Evolutionary conservation across 2,113 vertebrate species (phyloP).

Genomic region (Nesoenas mayeri): DNA sequence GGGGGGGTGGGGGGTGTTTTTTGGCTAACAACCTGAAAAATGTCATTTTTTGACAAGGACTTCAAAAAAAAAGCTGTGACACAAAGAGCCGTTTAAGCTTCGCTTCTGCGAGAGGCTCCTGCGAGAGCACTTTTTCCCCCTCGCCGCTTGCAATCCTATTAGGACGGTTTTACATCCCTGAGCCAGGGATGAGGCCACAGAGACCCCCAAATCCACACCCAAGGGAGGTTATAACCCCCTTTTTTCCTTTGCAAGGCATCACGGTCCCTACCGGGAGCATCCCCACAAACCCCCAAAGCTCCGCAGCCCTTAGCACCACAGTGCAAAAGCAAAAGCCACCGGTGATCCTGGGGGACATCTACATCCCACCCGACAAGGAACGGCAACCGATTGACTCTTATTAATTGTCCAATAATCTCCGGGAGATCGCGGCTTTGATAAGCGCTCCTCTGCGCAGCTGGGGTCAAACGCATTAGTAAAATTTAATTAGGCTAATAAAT

Average conservation of each 20-base stretch:
- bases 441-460: background rate
- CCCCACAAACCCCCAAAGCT: background rate
- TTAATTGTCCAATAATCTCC: constrained; percentile 35
- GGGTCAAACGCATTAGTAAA: constrained; percentile 67
- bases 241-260: background rate
- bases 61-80: background rate
- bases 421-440: constrained; percentile 48
- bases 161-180: background rate
- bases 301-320: background rate
- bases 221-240: background rate
- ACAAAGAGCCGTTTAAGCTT: background rate
- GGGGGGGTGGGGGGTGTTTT: no score
- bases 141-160: background rate
- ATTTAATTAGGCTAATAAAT: constrained; percentile 72
- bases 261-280: background rate
- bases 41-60: constrained; percentile 3
- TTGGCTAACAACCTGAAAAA: constrained; percentile 17
- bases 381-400: constrained; percentile 44
- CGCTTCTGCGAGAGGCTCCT: background rate
- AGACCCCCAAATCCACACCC: background rate
- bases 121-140: background rate
- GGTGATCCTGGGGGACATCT: background rate
- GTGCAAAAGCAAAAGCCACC: background rate
- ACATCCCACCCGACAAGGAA: background rate
- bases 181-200: background rate